Evolutionary conservation across 2,797 vertebrate species (phyloP).

Genomic region (Pseudochromis fuscus): DNA sequence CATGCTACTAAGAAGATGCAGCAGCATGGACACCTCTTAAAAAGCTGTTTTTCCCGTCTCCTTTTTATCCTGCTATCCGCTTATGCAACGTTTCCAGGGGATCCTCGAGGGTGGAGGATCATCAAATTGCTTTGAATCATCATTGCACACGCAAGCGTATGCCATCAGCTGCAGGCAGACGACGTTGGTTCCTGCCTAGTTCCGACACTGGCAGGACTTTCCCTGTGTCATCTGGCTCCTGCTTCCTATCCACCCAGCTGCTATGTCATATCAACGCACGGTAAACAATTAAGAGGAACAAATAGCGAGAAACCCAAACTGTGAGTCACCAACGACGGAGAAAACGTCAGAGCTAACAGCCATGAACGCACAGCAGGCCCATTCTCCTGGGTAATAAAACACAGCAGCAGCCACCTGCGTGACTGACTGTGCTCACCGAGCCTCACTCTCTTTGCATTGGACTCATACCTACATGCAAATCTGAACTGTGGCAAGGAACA

Average conservation of each 20-base stretch:
- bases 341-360: slow-evolving; percentile 81
- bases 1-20: slow-evolving; percentile 13
- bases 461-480: slow-evolving; percentile 33
- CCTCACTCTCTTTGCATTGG: slow-evolving; percentile 44
- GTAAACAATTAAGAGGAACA: slow-evolving; percentile 89
- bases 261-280: slow-evolving; percentile 70
- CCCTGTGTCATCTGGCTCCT: slow-evolving; percentile 72
- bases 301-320: slow-evolving; percentile 84
- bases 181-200: slow-evolving; percentile 65
- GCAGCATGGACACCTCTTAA: slow-evolving; percentile 6
- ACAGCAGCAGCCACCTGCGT: slow-evolving; percentile 68
- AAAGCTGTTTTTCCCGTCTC: background rate
- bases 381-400: slow-evolving; percentile 83
- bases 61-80: background rate
- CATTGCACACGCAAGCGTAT: slow-evolving; percentile 53
- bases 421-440: slow-evolving; percentile 59
- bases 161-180: slow-evolving; percentile 61
- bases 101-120: slow-evolving; percentile 53
- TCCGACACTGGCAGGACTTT: slow-evolving; percentile 64
- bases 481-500: slow-evolving; percentile 31
- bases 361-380: slow-evolving; percentile 58
- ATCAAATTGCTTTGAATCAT: slow-evolving; percentile 71
- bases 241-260: slow-evolving; percentile 78
- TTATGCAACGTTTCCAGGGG: slow-evolving; percentile 53
- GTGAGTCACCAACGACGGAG: slow-evolving; percentile 80